Percentiles rank a stretch among this genome's conserved stretches.
Evolutionary conservation across 2,888 invertebrate genomes (phyloP).

Genomic region (Lepidochrysops patricia): DNA sequence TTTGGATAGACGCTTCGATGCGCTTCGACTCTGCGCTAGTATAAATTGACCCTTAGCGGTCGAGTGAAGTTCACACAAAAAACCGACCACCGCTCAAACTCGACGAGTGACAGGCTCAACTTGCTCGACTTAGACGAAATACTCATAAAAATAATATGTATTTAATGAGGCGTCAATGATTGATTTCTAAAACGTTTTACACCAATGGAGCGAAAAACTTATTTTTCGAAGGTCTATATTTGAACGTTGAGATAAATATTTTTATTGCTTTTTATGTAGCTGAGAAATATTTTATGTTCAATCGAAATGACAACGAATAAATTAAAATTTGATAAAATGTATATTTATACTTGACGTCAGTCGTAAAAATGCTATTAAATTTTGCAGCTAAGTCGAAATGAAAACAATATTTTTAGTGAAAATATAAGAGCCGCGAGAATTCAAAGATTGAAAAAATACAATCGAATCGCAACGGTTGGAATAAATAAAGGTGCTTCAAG

Average conservation of each 20-base stretch:
- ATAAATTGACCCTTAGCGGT: not conserved
- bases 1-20: too few species aligned
- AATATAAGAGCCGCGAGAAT: not conserved
- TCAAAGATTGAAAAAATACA: not conserved
- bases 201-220: not conserved
- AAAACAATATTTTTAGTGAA: not conserved
- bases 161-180: not conserved
- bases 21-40: too few species aligned
- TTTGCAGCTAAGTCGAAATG: not conserved
- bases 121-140: not conserved
- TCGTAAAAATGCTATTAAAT: not conserved
- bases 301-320: too few species aligned
- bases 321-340: not conserved
- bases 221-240: not conserved
- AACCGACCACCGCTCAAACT: not conserved
- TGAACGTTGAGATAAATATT: not conserved
- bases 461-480: not conserved
- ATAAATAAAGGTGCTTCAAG: not conserved
- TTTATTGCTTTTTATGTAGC: not conserved
- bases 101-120: not conserved
- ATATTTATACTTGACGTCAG: not conserved
- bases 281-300: not conserved
- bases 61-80: not conserved
- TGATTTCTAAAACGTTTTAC: not conserved
- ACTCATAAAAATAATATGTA: not conserved